These are phyloP conservation scores for Neuroterus valhalla DNA, from an alignment of 1,140 invertebrate species.

Conservation along the genomic window DNA sequence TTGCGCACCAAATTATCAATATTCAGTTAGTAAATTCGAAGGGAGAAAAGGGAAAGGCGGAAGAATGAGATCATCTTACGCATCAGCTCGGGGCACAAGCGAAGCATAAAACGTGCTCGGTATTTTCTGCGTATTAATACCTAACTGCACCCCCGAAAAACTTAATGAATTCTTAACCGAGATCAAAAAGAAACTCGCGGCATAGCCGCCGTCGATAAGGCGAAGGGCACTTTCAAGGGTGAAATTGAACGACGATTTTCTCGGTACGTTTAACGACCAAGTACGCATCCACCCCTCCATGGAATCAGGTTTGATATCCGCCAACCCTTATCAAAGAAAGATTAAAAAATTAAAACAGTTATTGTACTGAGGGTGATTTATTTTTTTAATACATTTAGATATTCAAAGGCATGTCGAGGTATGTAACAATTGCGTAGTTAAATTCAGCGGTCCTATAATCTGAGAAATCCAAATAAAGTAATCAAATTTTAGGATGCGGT, in stretches of 20 bases:
- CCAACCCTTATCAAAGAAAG: constrained; percentile 3
- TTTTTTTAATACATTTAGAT: not conserved
- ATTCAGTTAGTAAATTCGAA: not conserved
- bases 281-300: constrained; percentile 33
- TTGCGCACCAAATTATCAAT: too few species aligned
- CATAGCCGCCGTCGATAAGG: constrained; percentile 53
- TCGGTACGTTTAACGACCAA: constrained; percentile 59
- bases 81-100: constrained; percentile 59
- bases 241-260: constrained; percentile 64
- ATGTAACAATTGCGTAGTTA: too few species aligned
- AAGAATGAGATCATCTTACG: constrained; percentile 41
- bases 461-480: too few species aligned
- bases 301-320: not conserved
- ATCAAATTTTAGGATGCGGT: too few species aligned
- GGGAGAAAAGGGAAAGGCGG: not conserved
- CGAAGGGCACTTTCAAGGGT: constrained; percentile 56
- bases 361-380: not conserved
- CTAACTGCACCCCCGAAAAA: constrained; percentile 62
- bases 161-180: constrained; percentile 69
- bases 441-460: too few species aligned
- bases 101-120: constrained; percentile 61
- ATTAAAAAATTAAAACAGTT: constrained; percentile 32
- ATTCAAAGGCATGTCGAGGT: too few species aligned
- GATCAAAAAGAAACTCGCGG: constrained; percentile 64
- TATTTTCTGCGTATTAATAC: constrained; percentile 65